Conservation (phyloP, 2,888 invertebrate species). For the Trichogramma dendrolimi region DNA sequence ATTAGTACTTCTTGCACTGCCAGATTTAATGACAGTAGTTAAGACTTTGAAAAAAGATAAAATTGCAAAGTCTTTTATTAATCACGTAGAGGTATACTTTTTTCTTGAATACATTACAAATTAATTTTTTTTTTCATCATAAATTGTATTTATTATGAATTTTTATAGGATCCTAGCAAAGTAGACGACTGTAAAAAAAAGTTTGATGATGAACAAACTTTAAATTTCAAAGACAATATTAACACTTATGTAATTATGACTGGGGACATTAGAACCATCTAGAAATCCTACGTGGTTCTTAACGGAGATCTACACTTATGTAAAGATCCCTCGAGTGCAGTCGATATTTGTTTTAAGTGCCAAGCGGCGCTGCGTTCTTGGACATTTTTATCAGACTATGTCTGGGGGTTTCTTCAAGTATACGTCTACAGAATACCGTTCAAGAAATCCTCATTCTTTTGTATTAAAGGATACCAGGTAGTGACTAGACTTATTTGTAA, state of each 20-base stretch:
- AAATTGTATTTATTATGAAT: conserved; percentile 1
- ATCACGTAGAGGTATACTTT: too few species aligned
- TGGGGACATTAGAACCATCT: not conserved
- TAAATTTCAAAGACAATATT: not conserved
- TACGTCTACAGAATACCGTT: not conserved
- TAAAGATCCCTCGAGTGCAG: not conserved
- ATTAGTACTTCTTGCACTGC: too few species aligned
- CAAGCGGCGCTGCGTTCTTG: not conserved
- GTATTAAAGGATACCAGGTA: not conserved
- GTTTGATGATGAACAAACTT: not conserved
- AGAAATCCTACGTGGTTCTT: not conserved
- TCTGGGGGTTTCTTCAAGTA: not conserved
- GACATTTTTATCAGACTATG: not conserved
- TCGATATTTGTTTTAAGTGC: not conserved
- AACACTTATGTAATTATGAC: not conserved
- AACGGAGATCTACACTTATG: not conserved
- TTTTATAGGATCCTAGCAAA: not conserved
- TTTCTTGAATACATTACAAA: too few species aligned
- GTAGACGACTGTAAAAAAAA: not conserved
- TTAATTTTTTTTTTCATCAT: not conserved
- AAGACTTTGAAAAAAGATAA: too few species aligned
- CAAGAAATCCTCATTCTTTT: not conserved
- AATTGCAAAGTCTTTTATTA: too few species aligned
- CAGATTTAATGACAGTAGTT: too few species aligned
- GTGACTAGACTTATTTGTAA: not conserved